Percentiles rank a stretch among this genome's conserved stretches.
Evolutionary conservation across 2,888 invertebrate genomes (phyloP).

Genomic region (Philonicus albiceps): DNA sequence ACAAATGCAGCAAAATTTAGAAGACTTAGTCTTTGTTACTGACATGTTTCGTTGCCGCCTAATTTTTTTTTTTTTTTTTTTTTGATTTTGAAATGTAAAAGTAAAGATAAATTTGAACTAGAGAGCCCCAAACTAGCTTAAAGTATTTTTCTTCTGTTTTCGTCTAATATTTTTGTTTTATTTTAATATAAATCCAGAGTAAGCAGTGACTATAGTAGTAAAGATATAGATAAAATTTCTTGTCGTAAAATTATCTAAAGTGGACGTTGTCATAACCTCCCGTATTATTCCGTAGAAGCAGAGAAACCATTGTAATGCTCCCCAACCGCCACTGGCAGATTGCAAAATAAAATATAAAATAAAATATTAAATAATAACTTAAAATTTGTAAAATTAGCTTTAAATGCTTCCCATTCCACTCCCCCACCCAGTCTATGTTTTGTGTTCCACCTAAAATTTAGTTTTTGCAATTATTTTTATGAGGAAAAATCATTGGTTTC

Average conservation of each 20-base stretch:
- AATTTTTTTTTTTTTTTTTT: too few relatives aligned
- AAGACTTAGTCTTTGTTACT: not conserved
- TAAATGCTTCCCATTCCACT: not conserved
- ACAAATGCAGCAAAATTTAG: not conserved
- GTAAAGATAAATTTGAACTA: not conserved
- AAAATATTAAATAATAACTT: not conserved
- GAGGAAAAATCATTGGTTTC: constrained; percentile 17
- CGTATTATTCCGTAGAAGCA: constrained; percentile 4
- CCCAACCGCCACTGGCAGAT: not conserved
- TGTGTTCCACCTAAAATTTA: not conserved
- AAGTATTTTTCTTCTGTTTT: not conserved
- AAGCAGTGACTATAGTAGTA: not conserved
- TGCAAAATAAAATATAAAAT: not conserved
- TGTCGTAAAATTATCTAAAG: not conserved
- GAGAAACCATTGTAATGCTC: not conserved
- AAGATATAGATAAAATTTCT: not conserved
- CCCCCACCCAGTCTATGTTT: not conserved
- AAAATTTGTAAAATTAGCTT: constrained; percentile 13
- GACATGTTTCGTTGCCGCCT: not conserved
- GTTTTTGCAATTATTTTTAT: not conserved
- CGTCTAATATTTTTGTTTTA: not conserved
- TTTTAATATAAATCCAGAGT: not conserved
- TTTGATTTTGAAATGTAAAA: not conserved
- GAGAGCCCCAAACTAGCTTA: not conserved
- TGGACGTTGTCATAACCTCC: not conserved